These are phyloP conservation scores for Yponomeuta sedellus DNA, from an alignment of 2,888 invertebrate genomes.

Conservation along the genomic window DNA sequence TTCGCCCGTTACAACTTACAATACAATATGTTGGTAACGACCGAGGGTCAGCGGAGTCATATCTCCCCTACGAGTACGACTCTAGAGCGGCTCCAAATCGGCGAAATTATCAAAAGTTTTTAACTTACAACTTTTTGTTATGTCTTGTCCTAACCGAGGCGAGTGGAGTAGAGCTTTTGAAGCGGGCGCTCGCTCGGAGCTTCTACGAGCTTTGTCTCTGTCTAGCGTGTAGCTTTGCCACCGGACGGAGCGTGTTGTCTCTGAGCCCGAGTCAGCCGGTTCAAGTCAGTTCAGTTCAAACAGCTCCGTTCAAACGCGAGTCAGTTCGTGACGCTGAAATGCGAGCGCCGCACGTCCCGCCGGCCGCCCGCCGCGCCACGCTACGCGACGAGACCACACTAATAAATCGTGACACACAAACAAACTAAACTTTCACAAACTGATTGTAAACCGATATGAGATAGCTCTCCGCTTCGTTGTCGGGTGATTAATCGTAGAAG, in stretches of 20 bases:
- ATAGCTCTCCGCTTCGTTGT: neutral
- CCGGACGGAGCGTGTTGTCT: constrained; percentile 40
- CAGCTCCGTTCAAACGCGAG: constrained; percentile 30
- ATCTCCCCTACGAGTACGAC: constrained; percentile 53
- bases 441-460: constrained; percentile 57
- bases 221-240: constrained; percentile 42
- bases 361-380: constrained; percentile 37
- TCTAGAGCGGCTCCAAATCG: constrained; percentile 46
- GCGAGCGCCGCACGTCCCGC: constrained; percentile 56
- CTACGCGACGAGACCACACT: constrained; percentile 55
- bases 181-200: constrained; percentile 45
- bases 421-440: constrained; percentile 50
- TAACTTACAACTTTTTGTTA: constrained; percentile 69
- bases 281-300: constrained; percentile 19
- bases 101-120: constrained; percentile 72
- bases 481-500: constrained; percentile 57
- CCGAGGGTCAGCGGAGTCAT: constrained; percentile 64
- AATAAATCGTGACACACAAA: constrained; percentile 52
- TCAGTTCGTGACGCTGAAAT: constrained; percentile 63
- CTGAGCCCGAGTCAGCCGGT: constrained; percentile 40
- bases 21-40: constrained; percentile 70
- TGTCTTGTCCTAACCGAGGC: constrained; percentile 30
- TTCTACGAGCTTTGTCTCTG: constrained; percentile 43
- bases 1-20: constrained; percentile 31
- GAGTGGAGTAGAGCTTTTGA: constrained; percentile 51